A percentile compares a stretch with the other conserved stretches of the same genome.
Conservation (phyloP, 2,797 vertebrate species). For the Varecia variegata region DNA sequence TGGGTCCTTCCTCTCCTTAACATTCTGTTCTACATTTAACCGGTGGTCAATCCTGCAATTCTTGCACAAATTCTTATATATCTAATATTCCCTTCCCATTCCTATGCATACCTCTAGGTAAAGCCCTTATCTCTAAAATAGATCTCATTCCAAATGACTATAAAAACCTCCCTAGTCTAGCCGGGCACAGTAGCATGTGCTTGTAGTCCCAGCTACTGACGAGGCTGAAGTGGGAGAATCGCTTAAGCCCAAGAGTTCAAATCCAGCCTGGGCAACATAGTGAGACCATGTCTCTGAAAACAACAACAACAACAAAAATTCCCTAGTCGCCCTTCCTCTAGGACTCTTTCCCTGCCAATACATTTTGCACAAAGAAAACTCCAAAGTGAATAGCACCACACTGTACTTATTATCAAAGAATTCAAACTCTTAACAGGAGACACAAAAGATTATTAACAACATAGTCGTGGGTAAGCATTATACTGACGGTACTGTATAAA, state of each 20-base stretch:
- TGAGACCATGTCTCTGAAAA: neutral
- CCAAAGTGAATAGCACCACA: slow-evolving; percentile 2
- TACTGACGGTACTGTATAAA: neutral
- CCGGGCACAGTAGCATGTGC: no score
- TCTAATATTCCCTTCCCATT: slow-evolving; percentile 20
- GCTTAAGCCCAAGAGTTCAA: neutral
- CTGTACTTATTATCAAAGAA: slow-evolving; percentile 24
- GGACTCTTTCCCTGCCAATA: neutral
- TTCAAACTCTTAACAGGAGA: neutral
- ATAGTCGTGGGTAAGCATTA: neutral
- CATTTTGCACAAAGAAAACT: slow-evolving; percentile 3
- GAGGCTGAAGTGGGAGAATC: neutral
- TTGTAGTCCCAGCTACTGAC: neutral
- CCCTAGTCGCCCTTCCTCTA: neutral
- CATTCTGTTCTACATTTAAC: neutral
- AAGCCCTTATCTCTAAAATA: neutral
- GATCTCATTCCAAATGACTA: neutral
- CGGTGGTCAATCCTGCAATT: neutral
- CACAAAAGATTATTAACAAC: neutral
- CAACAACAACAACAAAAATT: neutral
- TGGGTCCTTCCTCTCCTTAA: neutral
- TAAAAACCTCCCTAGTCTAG: slow-evolving; percentile 4
- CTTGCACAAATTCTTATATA: neutral
- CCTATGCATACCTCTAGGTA: neutral
- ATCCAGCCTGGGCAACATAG: neutral